Percentiles rank a stretch among this genome's conserved stretches.
Evolutionary conservation across 2,797 vertebrate genomes (phyloP).

Genomic region (Gymnoscopelus braueri): DNA sequence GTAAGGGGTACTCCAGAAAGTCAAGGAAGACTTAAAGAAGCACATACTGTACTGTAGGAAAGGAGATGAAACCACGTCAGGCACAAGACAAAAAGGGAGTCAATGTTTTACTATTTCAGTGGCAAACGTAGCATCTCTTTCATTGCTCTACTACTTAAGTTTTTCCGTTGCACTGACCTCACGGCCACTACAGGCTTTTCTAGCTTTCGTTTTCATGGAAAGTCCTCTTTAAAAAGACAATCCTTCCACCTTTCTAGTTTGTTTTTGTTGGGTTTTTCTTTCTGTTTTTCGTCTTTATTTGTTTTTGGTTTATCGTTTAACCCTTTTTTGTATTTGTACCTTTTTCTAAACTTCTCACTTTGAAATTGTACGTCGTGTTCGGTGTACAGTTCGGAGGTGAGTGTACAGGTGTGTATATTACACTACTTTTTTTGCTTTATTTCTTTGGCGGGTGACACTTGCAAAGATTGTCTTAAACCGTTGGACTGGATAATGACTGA

Average conservation of each 20-base stretch:
- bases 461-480: slow-evolving; percentile 77
- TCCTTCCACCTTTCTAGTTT: slow-evolving; percentile 77
- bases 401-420: slow-evolving; percentile 89
- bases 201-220: slow-evolving; percentile 84
- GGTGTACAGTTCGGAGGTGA: slow-evolving; percentile 92
- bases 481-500: slow-evolving; percentile 41
- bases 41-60: slow-evolving; percentile 57
- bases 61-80: slow-evolving; percentile 66
- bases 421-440: slow-evolving; percentile 82
- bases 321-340: slow-evolving; percentile 79
- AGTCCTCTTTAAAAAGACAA: slow-evolving; percentile 85
- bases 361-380: slow-evolving; percentile 75
- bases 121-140: slow-evolving; percentile 83
- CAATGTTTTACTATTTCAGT: slow-evolving; percentile 70
- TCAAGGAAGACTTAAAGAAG: slow-evolving; percentile 64
- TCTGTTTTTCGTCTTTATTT: slow-evolving; percentile 30
- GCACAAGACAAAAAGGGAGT: slow-evolving; percentile 53
- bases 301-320: slow-evolving; percentile 73
- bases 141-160: slow-evolving; percentile 62
- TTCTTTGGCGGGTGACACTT: slow-evolving; percentile 81
- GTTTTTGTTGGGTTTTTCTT: slow-evolving; percentile 18
- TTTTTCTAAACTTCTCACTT: slow-evolving; percentile 73
- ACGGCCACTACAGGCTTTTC: slow-evolving; percentile 87
- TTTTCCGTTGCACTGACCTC: slow-evolving; percentile 83
- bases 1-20: slow-evolving; percentile 44